A percentile compares a stretch with the other conserved stretches of the same genome.
phyloP scores from a whole-genome alignment of 2,113 vertebrate species.

The Noctilio leporinus region DNA sequence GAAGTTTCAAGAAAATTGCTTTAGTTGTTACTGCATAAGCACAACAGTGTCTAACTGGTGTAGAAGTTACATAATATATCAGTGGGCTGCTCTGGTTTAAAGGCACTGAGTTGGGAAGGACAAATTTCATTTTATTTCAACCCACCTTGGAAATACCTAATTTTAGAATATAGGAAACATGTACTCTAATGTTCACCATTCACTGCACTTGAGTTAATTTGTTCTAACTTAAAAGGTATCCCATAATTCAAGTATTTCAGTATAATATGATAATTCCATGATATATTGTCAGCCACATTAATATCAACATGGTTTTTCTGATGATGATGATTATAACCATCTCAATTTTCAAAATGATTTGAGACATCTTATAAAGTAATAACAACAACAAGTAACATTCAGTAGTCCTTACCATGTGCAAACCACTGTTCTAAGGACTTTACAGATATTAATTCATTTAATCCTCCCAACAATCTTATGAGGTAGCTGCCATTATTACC shows the following conservation, averaged over 20 bases:
- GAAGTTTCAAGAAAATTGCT: neutral
- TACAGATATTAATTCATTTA: neutral
- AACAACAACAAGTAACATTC: neutral
- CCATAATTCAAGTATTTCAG: neutral
- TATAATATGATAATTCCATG: neutral
- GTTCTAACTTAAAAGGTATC: neutral
- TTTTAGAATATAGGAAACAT: neutral
- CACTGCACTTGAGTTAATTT: neutral
- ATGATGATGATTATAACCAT: neutral
- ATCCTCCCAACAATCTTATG: neutral
- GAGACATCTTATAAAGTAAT: neutral
- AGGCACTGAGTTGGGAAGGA: neutral
- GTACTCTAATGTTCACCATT: neutral
- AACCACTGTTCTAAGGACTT: neutral
- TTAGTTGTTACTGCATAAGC: neutral
- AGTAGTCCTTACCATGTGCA: neutral
- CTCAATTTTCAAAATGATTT: neutral
- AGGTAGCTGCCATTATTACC: neutral
- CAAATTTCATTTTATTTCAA: neutral
- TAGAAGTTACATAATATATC: neutral
- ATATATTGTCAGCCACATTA: neutral
- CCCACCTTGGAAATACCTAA: neutral
- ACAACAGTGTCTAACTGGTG: rapidly evolving
- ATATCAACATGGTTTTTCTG: neutral
- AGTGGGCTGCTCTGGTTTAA: neutral